Evolutionary conservation across 2,113 vertebrate genomes (phyloP).

Genomic region (Anoplopoma fimbria): DNA sequence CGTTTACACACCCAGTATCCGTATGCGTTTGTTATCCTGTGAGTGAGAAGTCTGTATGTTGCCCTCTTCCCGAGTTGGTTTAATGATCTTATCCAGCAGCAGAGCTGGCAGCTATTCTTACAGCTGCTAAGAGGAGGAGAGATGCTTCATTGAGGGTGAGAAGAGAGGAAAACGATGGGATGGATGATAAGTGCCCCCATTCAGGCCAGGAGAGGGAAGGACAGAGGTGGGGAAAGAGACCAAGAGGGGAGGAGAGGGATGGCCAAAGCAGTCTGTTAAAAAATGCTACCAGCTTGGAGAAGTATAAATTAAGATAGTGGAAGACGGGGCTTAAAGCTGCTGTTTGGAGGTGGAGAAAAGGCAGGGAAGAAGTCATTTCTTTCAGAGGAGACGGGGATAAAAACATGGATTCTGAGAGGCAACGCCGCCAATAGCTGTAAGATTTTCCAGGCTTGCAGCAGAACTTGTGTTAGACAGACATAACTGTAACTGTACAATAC

Average conservation of each 20-base stretch:
- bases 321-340: constrained; percentile 43
- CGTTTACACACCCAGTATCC: constrained; percentile 25
- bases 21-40: constrained; percentile 24
- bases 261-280: constrained; percentile 11
- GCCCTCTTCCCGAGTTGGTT: constrained; percentile 56
- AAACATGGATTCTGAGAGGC: constrained; percentile 34
- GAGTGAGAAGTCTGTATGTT: constrained; percentile 15
- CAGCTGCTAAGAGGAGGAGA: constrained; percentile 42
- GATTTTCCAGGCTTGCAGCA: background rate
- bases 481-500: constrained; percentile 21
- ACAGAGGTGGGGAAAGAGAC: background rate
- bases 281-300: constrained; percentile 22
- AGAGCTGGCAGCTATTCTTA: constrained; percentile 39
- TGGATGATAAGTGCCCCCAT: constrained; percentile 35
- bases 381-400: constrained; percentile 42
- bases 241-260: background rate
- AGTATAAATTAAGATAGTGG: constrained; percentile 30
- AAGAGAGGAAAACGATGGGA: constrained; percentile 32
- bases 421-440: background rate
- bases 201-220: constrained; percentile 13
- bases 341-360: constrained; percentile 47
- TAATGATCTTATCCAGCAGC: constrained; percentile 59
- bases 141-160: constrained; percentile 40
- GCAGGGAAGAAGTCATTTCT: constrained; percentile 25
- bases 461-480: background rate